phyloP scores from a whole-genome alignment of 1,140 invertebrate genomes.

The Phenacoccus solenopsis region DNA sequence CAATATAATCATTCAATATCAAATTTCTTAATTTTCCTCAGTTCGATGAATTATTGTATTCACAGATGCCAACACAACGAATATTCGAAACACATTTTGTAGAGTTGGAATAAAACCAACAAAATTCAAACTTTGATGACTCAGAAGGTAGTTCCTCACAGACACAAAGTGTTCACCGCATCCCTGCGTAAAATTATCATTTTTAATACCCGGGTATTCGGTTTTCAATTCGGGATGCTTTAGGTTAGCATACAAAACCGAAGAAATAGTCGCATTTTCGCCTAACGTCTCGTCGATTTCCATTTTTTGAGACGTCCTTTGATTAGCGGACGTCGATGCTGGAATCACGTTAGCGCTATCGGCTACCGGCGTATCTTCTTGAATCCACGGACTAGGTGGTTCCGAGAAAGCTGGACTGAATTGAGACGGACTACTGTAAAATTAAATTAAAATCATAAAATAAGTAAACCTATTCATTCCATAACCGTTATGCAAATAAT shows the following conservation, averaged over 20 bases:
- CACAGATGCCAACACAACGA: too few relatives aligned
- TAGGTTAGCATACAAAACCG: slow-evolving; percentile 90
- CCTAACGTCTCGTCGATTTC: slow-evolving; percentile 90
- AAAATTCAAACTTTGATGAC: too few relatives aligned
- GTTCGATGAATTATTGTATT: too few relatives aligned
- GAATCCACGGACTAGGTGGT: slow-evolving; percentile 47
- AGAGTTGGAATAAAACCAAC: too few relatives aligned
- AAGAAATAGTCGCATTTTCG: slow-evolving; percentile 82
- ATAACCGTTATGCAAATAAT: background rate
- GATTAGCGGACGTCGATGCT: slow-evolving; percentile 43
- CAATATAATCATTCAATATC: too few relatives aligned
- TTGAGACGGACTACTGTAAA: slow-evolving; percentile 43
- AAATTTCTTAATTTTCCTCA: too few relatives aligned
- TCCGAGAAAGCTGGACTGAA: slow-evolving; percentile 66
- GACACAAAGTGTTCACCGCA: background rate
- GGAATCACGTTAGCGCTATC: slow-evolving; percentile 30
- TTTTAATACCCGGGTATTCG: slow-evolving; percentile 63
- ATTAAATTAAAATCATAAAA: background rate
- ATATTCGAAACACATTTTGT: too few relatives aligned
- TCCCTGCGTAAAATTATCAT: background rate
- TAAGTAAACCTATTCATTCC: too few relatives aligned
- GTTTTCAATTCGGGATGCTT: slow-evolving; percentile 87
- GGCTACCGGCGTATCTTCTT: slow-evolving; percentile 21
- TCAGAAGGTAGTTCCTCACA: background rate
- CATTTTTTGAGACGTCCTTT: slow-evolving; percentile 67